Evolutionary conservation across 2,888 invertebrate species (phyloP), one percentile per base, ranked within the genome.

Genomic region (Ormyrus thymus): DNA sequence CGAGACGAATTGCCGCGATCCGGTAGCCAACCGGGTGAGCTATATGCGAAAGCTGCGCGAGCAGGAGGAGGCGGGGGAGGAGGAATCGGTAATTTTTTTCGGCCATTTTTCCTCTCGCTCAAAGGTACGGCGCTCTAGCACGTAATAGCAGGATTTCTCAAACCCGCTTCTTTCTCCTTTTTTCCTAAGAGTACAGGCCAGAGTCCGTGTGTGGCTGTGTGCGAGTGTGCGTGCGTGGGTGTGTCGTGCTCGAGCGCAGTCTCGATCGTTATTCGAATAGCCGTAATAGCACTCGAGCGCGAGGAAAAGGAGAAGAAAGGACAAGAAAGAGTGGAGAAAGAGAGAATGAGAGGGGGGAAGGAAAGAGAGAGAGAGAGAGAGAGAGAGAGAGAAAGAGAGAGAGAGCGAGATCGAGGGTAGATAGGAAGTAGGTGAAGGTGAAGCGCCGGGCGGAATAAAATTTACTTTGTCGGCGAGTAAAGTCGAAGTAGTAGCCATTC

Each of bases 391-490:
- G 29, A 29, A 1, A 15, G 46, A 61, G 43, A 13, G 7, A 15
- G 29, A 75, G 73, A 78, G 68, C 78, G 72, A 64, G 76, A 79
- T 73, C 65, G 70, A 73, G 70, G 51, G 61, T 62, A 76, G 81
- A 76, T 76, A 81, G 74, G 72, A 79, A 72, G 72, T 72, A 69
- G 78, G 80, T 78, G 74, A 80, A 78, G 80, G 77, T 80, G 76
- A 81, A 69, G 64, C 69, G 58, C 55, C 43, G 29, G 29, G 46
- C 15, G 70, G 73, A 81, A 81, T 78, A 81, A 78, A 81, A 81
- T 81, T 75, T 76, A 80, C 71, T 74, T 65, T 68, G 77, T 50
- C 71, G 66, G 58, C 46, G 65, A 61, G 62, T 74, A 58, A 70
- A 80, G 71, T 80, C 71, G 66, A 71, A 75, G 74, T 71, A 62